Evolutionary conservation across 2,797 vertebrate genomes (phyloP), one percentile per base, ranked within the genome.

Genomic region (Morelia viridis): DNA sequence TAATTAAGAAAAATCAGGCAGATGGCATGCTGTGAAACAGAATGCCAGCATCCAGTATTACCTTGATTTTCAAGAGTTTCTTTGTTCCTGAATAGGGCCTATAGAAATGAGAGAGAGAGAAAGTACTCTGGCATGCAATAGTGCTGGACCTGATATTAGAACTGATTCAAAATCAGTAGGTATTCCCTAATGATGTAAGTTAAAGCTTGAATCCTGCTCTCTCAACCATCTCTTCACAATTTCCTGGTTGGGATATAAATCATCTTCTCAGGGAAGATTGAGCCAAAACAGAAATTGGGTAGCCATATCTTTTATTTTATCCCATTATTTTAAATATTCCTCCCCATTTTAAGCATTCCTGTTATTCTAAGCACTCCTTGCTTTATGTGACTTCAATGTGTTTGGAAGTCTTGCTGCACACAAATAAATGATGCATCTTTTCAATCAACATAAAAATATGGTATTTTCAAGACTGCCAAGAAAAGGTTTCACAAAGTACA

Each of bases 401-500:
- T 90, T 94, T 93, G 92, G 11, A 92, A 94, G 95, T 91, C 58
- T 53, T 2, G 26, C 35, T 53, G 31, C 90, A 53, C 85, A 87
- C 57, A 0, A 6, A 22, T 9, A 93, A 95, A 88, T 92, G 92
- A 92, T 58, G 24, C 85, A 68, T 91, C 46, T 89, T 57, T 76
- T 94, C 61, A 3, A 3, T 57, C 71, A 94, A 13, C 9, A 26
- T 93, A 89, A 92, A 95, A 96, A 96, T 57, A 64, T 46, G 41
- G 7, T 94, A 88, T 94, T 93, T 95, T 94, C 91, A 31, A 91
- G 60, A 92, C 89, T 83, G 88, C 86, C 89, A 96, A 91, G 94
- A 96, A 94, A 93, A 97, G 96, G 94, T 97, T 97, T 50, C 53
- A 85, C 89, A 94, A 95, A 96, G 93, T 95, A 83, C 92, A 96